These are phyloP conservation scores for Alsophila aescularia DNA, from an alignment of 2,888 invertebrate genomes.

Conservation along the genomic window DNA sequence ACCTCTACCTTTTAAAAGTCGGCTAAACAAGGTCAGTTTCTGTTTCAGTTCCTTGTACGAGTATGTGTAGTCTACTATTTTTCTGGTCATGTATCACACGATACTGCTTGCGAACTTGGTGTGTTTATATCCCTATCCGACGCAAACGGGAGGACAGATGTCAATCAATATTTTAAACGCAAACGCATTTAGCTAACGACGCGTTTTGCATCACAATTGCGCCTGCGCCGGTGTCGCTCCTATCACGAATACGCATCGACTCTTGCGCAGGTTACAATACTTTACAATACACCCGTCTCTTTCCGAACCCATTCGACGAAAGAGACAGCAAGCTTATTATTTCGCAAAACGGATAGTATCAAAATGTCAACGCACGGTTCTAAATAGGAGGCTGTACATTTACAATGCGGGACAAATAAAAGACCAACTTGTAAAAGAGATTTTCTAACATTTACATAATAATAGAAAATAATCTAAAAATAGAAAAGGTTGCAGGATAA, in stretches of 20 bases:
- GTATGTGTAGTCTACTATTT: not conserved
- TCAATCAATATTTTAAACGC: conserved; percentile 31
- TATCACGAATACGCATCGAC: conserved; percentile 22
- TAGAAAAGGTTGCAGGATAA: conserved; percentile 28
- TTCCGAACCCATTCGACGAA: not conserved
- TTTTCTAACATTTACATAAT: conserved; percentile 23
- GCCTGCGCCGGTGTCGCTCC: conserved; percentile 13
- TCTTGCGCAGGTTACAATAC: conserved; percentile 22
- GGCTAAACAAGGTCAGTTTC: no score
- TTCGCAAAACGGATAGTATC: conserved; percentile 31
- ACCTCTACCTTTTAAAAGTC: no score
- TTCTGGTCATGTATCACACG: no score
- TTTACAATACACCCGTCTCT: conserved; percentile 1
- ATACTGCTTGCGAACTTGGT: not conserved
- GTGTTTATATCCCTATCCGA: conserved; percentile 1
- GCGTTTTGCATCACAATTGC: conserved; percentile 31
- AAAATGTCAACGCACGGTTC: conserved; percentile 34
- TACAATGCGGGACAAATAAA: conserved; percentile 27
- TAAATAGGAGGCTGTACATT: conserved; percentile 16
- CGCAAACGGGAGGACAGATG: conserved; percentile 19
- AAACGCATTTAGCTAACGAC: conserved; percentile 31
- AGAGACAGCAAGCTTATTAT: conserved; percentile 22
- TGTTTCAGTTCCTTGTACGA: no score
- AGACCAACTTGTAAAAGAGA: not conserved
- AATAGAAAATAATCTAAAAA: conserved; percentile 23